Percentiles rank a stretch among this genome's conserved stretches.
Evolutionary conservation across 1,140 invertebrate genomes (phyloP).

Genomic region (Meloidogyne exigua): DNA sequence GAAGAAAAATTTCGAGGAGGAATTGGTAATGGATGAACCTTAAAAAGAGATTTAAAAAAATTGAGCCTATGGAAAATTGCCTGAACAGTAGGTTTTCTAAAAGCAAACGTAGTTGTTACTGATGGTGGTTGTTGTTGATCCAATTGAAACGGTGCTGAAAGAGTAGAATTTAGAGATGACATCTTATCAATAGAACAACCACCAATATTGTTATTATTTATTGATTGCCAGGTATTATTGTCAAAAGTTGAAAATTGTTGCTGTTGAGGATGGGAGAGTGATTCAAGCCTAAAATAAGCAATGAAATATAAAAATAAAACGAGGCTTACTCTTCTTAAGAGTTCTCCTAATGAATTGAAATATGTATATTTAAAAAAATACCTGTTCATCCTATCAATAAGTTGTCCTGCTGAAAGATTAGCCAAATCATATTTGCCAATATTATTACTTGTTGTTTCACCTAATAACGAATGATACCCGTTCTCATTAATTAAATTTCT

Average conservation of each 20-base stretch:
- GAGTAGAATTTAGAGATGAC: background rate
- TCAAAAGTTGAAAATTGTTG: constrained; percentile 8
- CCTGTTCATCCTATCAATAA: constrained; percentile 26
- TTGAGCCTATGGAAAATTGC: background rate
- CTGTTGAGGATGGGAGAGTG: background rate
- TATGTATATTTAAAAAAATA: background rate
- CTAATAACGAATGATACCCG: constrained; percentile 18
- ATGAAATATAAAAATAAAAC: no score
- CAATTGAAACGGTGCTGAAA: background rate
- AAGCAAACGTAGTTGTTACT: background rate
- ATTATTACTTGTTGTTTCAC: background rate
- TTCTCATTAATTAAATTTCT: constrained; percentile 26
- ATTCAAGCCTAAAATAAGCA: background rate
- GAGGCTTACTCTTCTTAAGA: no score
- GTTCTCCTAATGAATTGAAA: no score
- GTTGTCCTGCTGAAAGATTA: constrained; percentile 7
- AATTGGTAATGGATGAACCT: constrained; percentile 25
- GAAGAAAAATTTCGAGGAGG: constrained; percentile 14
- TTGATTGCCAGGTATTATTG: background rate
- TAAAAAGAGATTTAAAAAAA: background rate
- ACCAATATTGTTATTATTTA: constrained; percentile 1
- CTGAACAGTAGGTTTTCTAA: constrained; percentile 24
- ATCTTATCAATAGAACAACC: constrained; percentile 27
- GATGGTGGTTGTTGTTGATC: constrained; percentile 2
- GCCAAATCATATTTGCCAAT: background rate